Percentiles rank a stretch among this genome's conserved stretches.
Conservation (phyloP, 1,140 invertebrate genomes). For the Hycleus cichorii region DNA sequence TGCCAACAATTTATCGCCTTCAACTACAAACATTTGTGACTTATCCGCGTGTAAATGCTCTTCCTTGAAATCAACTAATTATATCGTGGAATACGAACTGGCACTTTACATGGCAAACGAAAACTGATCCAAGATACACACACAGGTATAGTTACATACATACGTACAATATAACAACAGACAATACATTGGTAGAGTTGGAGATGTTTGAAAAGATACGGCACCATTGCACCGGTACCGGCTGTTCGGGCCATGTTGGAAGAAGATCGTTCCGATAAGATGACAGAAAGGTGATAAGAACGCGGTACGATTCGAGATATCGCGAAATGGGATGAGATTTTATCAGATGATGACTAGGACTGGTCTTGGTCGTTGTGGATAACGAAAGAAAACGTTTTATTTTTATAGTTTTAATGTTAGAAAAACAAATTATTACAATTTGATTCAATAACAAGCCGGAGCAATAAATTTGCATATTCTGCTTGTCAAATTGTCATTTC, state of each 20-base stretch:
- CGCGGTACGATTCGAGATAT: slow-evolving; percentile 22
- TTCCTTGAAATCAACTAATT: not conserved
- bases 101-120: slow-evolving; percentile 12
- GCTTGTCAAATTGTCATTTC: no score
- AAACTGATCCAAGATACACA: slow-evolving; percentile 9
- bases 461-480: no score
- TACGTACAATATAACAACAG: slow-evolving; percentile 1
- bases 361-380: no score
- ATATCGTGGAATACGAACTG: slow-evolving; percentile 6
- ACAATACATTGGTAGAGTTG: slow-evolving; percentile 12
- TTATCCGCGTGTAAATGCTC: no score
- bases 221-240: slow-evolving; percentile 13
- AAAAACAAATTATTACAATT: no score
- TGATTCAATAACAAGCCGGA: no score
- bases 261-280: slow-evolving; percentile 23
- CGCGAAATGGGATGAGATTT: slow-evolving; percentile 23
- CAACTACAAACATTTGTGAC: no score
- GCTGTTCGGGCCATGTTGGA: slow-evolving; percentile 16
- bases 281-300: slow-evolving; percentile 19
- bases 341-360: slow-evolving; percentile 22
- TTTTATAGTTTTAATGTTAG: no score
- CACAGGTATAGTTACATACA: no score
- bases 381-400: no score
- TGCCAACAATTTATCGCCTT: no score
- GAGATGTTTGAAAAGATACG: slow-evolving; percentile 4